A percentile compares a stretch with the other conserved stretches of the same genome.
phyloP scores from a whole-genome alignment of 2,888 invertebrate genomes.

The Pardosa pseudoannulata region DNA sequence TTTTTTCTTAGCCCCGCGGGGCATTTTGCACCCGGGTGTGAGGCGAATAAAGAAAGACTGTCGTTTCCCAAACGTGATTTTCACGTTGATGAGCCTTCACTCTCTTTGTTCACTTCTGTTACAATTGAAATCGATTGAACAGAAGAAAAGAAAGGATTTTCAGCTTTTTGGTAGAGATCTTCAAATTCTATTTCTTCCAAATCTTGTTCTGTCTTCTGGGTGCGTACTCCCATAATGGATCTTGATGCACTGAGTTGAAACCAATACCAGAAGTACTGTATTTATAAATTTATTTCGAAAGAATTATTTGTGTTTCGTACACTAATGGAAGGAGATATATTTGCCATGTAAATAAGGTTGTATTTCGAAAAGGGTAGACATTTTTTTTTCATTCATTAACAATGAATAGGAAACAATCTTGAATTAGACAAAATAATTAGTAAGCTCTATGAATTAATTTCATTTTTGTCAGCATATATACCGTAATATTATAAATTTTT shows the following conservation, averaged over 20 bases:
- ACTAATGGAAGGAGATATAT: too few relatives aligned
- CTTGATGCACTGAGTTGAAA: background rate
- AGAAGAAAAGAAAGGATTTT: background rate
- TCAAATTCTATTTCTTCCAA: conserved; percentile 9
- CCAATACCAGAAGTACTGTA: too few relatives aligned
- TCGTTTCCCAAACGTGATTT: conserved; percentile 60
- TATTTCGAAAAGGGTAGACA: too few relatives aligned
- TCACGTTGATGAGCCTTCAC: conserved; percentile 54
- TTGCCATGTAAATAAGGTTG: too few relatives aligned
- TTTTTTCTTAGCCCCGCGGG: conserved; percentile 36
- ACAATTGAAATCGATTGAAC: background rate
- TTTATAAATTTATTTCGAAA: too few relatives aligned
- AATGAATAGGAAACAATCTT: too few relatives aligned
- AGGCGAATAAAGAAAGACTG: conserved; percentile 33
- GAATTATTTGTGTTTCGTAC: too few relatives aligned
- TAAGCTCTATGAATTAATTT: too few relatives aligned
- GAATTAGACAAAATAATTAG: too few relatives aligned
- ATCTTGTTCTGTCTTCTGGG: background rate
- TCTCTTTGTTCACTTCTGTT: conserved; percentile 13
- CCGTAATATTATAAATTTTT: too few relatives aligned
- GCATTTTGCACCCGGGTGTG: conserved; percentile 63
- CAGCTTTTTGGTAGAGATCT: background rate
- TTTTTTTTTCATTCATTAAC: too few relatives aligned
- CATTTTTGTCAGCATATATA: too few relatives aligned
- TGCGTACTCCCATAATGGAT: background rate